phyloP scores from a whole-genome alignment of 2,797 vertebrate genomes.

The Squalus acanthias region DNA sequence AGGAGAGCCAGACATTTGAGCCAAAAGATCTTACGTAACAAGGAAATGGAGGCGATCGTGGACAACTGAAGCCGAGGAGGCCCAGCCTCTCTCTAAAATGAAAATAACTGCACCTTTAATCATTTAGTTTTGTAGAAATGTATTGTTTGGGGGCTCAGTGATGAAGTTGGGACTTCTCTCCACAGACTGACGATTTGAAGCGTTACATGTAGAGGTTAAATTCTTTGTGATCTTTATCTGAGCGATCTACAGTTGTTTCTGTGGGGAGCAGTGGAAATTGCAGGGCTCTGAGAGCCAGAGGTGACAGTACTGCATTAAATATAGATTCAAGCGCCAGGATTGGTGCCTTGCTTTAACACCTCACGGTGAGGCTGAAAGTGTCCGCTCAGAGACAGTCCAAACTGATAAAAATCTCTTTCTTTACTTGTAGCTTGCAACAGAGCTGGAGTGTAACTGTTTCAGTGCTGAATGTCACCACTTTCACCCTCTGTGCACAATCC shows the following conservation, averaged over 20 bases:
- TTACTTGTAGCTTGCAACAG: neutral
- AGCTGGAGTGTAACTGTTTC: neutral
- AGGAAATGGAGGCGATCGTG: neutral
- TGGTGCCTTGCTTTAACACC: neutral
- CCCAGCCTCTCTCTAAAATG: neutral
- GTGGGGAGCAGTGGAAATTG: conserved; percentile 10
- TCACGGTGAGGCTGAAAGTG: neutral
- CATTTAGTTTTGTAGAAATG: neutral
- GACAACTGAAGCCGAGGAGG: neutral
- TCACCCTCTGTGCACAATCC: neutral
- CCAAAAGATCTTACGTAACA: neutral
- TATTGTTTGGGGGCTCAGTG: too few species aligned
- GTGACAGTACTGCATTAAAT: neutral
- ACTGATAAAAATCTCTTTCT: neutral
- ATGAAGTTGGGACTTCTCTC: neutral
- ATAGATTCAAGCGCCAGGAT: neutral
- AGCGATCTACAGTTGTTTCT: conserved; percentile 7
- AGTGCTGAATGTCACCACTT: neutral
- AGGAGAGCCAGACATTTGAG: too few species aligned
- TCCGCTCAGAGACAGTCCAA: neutral
- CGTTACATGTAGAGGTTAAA: neutral
- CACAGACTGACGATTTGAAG: neutral
- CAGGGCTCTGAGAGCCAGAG: neutral
- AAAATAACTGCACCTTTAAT: neutral
- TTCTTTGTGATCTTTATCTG: conserved; percentile 3